Evolutionary conservation across 2,797 vertebrate species (phyloP).

Genomic region (Gobionotothen gibberifrons): DNA sequence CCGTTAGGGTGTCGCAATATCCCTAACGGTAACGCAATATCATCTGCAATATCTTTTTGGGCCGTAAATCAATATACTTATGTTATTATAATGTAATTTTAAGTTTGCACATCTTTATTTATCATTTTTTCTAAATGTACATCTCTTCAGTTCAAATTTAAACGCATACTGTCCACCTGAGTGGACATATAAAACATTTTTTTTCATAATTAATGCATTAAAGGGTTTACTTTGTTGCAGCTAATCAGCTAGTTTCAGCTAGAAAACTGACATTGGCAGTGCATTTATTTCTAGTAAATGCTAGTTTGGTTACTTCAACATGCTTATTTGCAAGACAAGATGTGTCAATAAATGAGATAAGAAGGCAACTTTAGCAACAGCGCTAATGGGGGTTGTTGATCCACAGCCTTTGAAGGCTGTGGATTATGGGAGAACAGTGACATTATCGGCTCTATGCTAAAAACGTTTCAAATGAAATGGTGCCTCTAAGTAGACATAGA

Average conservation of each 20-base stretch:
- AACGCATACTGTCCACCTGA: too few relatives aligned
- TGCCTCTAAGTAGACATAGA: not conserved
- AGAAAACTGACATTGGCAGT: not conserved
- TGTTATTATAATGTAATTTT: too few relatives aligned
- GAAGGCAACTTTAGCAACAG: not conserved
- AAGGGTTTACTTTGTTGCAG: not conserved
- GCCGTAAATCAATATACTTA: too few relatives aligned
- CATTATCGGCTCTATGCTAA: not conserved
- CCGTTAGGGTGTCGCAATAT: too few relatives aligned
- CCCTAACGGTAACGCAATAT: too few relatives aligned
- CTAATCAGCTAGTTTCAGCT: not conserved
- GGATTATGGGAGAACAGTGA: not conserved
- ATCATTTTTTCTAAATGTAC: too few relatives aligned
- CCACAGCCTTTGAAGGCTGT: too few relatives aligned
- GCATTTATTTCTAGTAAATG: not conserved
- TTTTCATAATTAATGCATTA: too few relatives aligned
- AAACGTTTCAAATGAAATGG: not conserved
- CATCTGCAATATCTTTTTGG: too few relatives aligned
- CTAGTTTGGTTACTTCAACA: not conserved
- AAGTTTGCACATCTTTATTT: too few relatives aligned
- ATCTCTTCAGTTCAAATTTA: too few relatives aligned
- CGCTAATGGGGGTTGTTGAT: not conserved
- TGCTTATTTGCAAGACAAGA: conserved; percentile 1
- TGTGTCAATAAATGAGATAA: not conserved
- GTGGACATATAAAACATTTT: too few relatives aligned